Evolutionary conservation across 35 echinoderm and acorn worm genomes (phyloP).

Genomic region (Acanthaster planci): DNA sequence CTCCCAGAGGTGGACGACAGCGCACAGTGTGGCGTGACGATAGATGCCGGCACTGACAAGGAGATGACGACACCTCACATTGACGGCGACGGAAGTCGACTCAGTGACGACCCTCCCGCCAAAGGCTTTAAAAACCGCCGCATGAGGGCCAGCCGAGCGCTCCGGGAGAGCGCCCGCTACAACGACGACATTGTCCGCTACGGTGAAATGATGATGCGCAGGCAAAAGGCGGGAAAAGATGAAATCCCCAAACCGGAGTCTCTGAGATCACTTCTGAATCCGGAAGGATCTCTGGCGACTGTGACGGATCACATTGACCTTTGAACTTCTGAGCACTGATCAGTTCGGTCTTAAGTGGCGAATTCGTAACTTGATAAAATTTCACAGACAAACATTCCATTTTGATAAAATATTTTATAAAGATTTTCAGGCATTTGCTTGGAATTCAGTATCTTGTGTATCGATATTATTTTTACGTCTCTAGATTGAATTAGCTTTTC

Average conservation of each 20-base stretch:
- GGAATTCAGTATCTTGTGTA: too few species aligned
- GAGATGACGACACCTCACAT: not conserved
- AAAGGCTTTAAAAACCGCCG: slow-evolving; percentile 13
- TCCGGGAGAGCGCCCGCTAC: slow-evolving; percentile 9
- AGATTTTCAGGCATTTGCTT: too few species aligned
- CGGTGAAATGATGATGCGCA: slow-evolving; percentile 15
- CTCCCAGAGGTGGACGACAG: not conserved
- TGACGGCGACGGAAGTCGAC: not conserved
- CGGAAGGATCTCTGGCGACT: not conserved
- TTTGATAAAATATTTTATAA: too few species aligned
- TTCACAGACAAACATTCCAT: too few species aligned
- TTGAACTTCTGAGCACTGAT: not conserved
- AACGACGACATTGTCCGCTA: not conserved
- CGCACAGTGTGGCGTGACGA: not conserved
- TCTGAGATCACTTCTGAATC: not conserved
- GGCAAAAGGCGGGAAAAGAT: not conserved
- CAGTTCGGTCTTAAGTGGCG: too few species aligned
- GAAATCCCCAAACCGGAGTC: not conserved
- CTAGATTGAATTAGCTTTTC: too few species aligned
- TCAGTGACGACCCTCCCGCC: not conserved
- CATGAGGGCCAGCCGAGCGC: not conserved
- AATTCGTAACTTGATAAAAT: too few species aligned
- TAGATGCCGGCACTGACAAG: not conserved
- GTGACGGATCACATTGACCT: slow-evolving; percentile 9
- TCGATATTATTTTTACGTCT: too few species aligned